Base-by-base conservation (phyloP, 1,140 invertebrate species). In the Phocides pigmalion region DNA sequence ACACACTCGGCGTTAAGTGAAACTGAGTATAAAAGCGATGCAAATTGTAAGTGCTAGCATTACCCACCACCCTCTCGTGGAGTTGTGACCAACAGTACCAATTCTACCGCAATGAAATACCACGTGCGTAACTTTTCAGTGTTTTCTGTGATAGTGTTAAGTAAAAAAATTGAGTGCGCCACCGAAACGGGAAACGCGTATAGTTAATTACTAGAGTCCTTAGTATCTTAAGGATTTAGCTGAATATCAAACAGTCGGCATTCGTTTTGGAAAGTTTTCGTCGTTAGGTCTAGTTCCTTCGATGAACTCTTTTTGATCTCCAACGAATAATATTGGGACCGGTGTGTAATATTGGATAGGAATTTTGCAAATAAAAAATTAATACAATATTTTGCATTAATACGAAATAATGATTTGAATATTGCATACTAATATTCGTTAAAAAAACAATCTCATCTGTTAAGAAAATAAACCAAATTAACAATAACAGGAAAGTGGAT, bases 21-120 rank as follows among this genome's bases (percentile, higher is more conserved):
- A 90, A 90, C 78, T 66, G 77, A 74, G 79, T 90, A 90, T 90
- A 90, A 79, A 90, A 88, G 80, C 87, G 83, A 88, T 90, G 88
- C 81, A 89, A 89, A 88, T 90, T 79, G 71, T 78, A 78, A 79
- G 68, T 76, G 75, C 78, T 69, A 61, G 81, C 88, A 90, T 87
- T 85, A 88, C 74, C 78, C 62, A 81, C 82, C 70, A 87, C 79
- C 79, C 82, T 86, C 74, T 70, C 77, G 76, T 69, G 67, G 72
- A 81, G 74, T 72, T 50, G 76, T 67, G 70, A 76, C 64, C 67
- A 75, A 46, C 50, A 66, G 59, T 59, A 53, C 62, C 54, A 56
- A 72, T 63, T 59, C 64, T 42, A 66, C 76, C 67, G 53, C 75
- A 75, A 89, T 90, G 88, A 82, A 86, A 72, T 89, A 88, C 78